Base-by-base conservation (phyloP, 2,888 invertebrate genomes). In the Tenodera sinensis region DNA sequence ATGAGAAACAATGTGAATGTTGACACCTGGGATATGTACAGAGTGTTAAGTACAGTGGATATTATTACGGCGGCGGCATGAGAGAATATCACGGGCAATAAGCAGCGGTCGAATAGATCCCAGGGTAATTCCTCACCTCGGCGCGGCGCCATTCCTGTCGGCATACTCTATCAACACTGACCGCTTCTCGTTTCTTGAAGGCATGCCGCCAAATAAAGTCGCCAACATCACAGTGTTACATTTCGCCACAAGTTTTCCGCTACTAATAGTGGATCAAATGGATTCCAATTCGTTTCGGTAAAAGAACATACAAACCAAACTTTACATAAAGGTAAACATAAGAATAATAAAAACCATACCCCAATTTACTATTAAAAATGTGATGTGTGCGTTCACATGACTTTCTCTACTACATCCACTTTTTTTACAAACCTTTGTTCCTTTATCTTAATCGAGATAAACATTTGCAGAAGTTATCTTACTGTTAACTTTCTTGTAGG, bases 1-100 rank as follows among this genome's bases (percentile, higher is more conserved):
- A 97, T 96, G 71, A 97, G 95, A 93, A 97, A 97, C 28, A 97
- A 94, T 14, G 97, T 96, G 93, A 97, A 96, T 89, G 96, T 96
- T 15, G 97, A 96, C 90, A 97, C 95, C 92, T 96, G 95, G 91
- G 97, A 97, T 91, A 97, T 96, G 92, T 96, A 95, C 91, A 97
- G 93, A 83, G 95, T 94, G 93, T 97, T 97, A 90, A 97, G 94
- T 90, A 96, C 93, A 83, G 96, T 95, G 86, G 97, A 97, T 85
- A 96, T 93, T 91, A 97, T 95, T 90, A 97, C 96, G 42, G 97
- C 96, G 28, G 96, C 95, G 7, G 97, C 97, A 93, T 97, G 97
- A 92, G 97, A 97, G 93, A 97, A 96, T 90, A 97, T 94, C 90
- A 97, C 94, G 54, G 97, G 97, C 92, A 97, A 94, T 88, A 97